phyloP scores from a whole-genome alignment of 92 coral and sea anemone species.

The Zoanthus solanderi region DNA sequence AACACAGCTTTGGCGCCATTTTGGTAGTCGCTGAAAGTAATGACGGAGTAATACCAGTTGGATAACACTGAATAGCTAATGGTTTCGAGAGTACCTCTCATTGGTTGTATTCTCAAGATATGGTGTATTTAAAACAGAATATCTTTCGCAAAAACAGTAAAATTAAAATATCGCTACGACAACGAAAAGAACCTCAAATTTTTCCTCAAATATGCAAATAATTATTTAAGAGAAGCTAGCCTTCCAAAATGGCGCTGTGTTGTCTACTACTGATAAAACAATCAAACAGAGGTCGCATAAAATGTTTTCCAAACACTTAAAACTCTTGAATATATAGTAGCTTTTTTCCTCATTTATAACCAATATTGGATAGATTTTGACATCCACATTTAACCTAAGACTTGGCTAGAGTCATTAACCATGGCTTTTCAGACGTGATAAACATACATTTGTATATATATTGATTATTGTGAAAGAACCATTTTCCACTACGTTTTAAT shows the following conservation, averaged over 20 bases:
- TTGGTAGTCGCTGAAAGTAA: too few species aligned
- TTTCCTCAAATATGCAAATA: background rate
- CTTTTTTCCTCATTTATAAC: background rate
- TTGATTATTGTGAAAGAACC: too few species aligned
- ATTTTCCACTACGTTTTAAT: too few species aligned
- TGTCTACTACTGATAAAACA: background rate
- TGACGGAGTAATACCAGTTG: too few species aligned
- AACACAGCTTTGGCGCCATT: too few species aligned
- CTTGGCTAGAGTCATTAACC: background rate
- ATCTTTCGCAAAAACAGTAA: too few species aligned
- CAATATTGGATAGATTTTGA: background rate
- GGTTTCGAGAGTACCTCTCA: too few species aligned
- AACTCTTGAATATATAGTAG: background rate
- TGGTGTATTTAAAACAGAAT: too few species aligned
- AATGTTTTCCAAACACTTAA: background rate
- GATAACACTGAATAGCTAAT: too few species aligned
- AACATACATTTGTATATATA: background rate
- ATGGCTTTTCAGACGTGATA: background rate
- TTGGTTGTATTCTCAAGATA: too few species aligned
- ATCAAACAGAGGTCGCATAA: background rate
- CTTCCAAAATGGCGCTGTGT: background rate
- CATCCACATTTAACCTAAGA: background rate
- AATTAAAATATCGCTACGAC: too few species aligned
- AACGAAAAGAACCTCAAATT: too few species aligned
- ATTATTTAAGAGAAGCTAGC: background rate